These are phyloP conservation scores for Scopus umbretta DNA, from an alignment of 2,113 vertebrate genomes.

Conservation along the genomic window DNA sequence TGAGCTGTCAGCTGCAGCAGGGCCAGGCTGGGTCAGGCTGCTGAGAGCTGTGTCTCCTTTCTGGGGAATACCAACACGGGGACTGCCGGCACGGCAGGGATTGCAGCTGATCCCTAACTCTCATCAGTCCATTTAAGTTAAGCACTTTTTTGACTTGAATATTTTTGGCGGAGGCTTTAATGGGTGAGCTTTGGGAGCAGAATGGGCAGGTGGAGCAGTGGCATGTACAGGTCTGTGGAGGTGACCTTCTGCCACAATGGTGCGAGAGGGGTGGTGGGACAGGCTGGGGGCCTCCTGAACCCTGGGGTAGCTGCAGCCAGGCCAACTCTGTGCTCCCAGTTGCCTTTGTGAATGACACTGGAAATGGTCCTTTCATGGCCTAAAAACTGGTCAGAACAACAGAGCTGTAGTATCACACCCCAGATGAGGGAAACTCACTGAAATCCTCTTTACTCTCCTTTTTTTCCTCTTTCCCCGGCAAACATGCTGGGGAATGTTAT, in stretches of 20 bases:
- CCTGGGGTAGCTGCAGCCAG: not conserved
- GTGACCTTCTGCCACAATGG: not conserved
- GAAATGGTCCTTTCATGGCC: not conserved
- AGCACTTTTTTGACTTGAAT: not conserved
- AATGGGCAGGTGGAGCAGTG: not conserved
- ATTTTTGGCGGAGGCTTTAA: not conserved
- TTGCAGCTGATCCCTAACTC: not conserved
- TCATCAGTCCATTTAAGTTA: too few relatives aligned
- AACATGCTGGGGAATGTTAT: too few relatives aligned
- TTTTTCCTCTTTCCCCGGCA: not conserved
- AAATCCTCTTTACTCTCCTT: not conserved
- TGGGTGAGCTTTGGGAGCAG: not conserved
- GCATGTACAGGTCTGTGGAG: not conserved
- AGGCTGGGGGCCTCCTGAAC: not conserved
- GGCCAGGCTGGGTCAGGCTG: not conserved
- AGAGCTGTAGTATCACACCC: not conserved
- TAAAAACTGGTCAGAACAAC: not conserved
- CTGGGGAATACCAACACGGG: not conserved
- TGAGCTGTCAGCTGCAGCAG: rapidly evolving
- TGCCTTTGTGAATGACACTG: not conserved
- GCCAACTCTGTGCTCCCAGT: not conserved
- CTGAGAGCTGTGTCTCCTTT: rapidly evolving
- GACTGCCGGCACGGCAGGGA: not conserved
- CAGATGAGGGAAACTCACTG: not conserved
- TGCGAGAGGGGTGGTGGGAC: not conserved